phyloP scores from a whole-genome alignment of 2,888 invertebrate genomes.

The Anorthoa munda region DNA sequence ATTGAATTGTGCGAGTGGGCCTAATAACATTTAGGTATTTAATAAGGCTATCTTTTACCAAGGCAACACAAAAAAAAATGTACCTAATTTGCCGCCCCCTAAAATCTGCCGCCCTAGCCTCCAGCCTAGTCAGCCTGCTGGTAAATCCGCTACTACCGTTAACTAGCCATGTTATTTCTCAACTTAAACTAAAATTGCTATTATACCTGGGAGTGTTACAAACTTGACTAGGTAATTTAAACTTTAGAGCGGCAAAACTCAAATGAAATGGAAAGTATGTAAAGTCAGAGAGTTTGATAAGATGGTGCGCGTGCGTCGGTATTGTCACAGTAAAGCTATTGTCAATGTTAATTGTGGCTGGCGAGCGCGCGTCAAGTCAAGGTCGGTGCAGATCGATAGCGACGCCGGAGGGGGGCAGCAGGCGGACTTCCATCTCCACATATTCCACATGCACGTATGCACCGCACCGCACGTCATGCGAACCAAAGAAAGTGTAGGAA shows the following conservation, averaged over 20 bases:
- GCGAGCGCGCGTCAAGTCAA: constrained; percentile 84
- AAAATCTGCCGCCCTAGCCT: too few relatives aligned
- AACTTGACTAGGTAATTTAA: not conserved
- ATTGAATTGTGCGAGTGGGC: too few relatives aligned
- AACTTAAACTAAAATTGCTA: not conserved
- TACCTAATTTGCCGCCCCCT: too few relatives aligned
- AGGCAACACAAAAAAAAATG: too few relatives aligned
- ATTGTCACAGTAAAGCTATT: constrained; percentile 80
- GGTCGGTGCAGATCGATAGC: constrained; percentile 86
- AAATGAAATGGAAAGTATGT: constrained; percentile 79
- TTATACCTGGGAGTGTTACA: not conserved
- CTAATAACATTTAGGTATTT: too few relatives aligned
- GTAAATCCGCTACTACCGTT: not conserved
- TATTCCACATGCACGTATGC: constrained; percentile 79
- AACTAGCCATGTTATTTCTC: constrained; percentile 5
- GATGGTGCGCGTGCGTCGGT: constrained; percentile 82
- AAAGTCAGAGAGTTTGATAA: constrained; percentile 68
- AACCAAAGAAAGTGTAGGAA: constrained; percentile 86
- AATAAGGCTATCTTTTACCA: too few relatives aligned
- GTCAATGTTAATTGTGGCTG: constrained; percentile 86
- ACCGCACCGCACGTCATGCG: constrained; percentile 73
- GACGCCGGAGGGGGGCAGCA: constrained; percentile 71
- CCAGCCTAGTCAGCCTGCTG: too few relatives aligned
- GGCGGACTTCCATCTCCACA: constrained; percentile 72
- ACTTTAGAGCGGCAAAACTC: constrained; percentile 3